These are phyloP conservation scores for Trachelus tabidus DNA, from an alignment of 2,888 invertebrate genomes.

Conservation along the genomic window DNA sequence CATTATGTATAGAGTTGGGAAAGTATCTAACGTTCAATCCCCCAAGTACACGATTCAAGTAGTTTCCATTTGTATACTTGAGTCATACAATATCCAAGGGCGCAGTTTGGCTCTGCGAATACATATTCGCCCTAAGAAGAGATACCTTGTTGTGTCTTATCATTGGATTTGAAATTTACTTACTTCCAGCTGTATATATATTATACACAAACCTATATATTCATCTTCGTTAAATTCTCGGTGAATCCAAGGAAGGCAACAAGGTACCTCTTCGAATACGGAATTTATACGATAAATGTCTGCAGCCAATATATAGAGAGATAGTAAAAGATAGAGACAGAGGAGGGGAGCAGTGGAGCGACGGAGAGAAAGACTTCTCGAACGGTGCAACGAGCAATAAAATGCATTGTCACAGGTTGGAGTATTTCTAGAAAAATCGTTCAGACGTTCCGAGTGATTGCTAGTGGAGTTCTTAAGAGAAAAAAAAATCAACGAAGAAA, in stretches of 20 bases:
- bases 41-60: not conserved
- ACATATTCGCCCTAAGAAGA: not conserved
- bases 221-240: not conserved
- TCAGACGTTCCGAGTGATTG: not conserved
- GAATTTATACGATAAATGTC: not conserved
- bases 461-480: not conserved
- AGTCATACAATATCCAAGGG: not conserved
- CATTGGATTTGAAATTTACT: not conserved
- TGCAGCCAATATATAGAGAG: not conserved
- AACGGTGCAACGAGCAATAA: not conserved
- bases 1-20: not conserved
- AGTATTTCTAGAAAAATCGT: not conserved
- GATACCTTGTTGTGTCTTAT: not conserved
- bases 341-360: not conserved
- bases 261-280: not conserved
- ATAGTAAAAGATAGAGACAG: not conserved
- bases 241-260: not conserved
- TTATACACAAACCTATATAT: not conserved
- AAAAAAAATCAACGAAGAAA: not conserved
- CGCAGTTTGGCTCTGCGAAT: not conserved
- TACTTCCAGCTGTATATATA: not conserved
- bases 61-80: not conserved
- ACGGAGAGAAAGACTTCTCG: not conserved
- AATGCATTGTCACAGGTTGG: not conserved
- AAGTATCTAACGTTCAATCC: not conserved